Evolutionary conservation across 1,140 invertebrate genomes (phyloP), one percentile per base, ranked within the genome.

Genomic region (Papilio aristodemus): DNA sequence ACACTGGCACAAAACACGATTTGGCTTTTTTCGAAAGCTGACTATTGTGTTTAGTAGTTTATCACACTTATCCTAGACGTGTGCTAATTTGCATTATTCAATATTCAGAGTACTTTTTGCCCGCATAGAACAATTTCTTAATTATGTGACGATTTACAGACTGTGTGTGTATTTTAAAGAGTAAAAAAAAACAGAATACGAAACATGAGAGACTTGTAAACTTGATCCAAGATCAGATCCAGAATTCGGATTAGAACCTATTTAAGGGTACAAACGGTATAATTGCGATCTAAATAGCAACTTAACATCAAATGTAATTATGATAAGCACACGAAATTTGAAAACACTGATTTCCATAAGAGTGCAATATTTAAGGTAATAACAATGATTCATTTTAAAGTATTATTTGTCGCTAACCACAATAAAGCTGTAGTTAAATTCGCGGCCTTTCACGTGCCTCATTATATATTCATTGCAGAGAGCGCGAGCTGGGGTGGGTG

Each of bases 381-480:
- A 32, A 3, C n/a, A n/a, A n/a, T n/a, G n/a, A n/a, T 32, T 71
- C 46, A 60, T 32, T 71, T 70, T 62, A 59, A 78, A 70, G 70
- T 72, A 66, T 70, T 69, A 32, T 81, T 77, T 84, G 85, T 84
- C 81, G 73, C 76, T 84, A 82, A 80, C 74, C 82, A 77, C 75
- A 75, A 79, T 76, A 77, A 80, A 69, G 73, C 77, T 72, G 67
- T 74, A 79, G 75, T 79, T 81, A 77, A 86, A 87, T 87, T 89
- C 77, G 84, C 87, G 85, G 84, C 86, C 86, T 89, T 91, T 89
- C 83, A 86, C 85, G 80, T 81, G 63, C 39, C 74, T 87, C 77
- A 88, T 91, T 85, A 91, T 80, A 36, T 74, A 89, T 91, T 88
- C 85, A 90, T 87, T 73, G 84, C 74, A 73, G 78, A 81, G 79